Evolutionary conservation across 2,113 vertebrate species (phyloP).

Genomic region (Malurus melanocephalus): DNA sequence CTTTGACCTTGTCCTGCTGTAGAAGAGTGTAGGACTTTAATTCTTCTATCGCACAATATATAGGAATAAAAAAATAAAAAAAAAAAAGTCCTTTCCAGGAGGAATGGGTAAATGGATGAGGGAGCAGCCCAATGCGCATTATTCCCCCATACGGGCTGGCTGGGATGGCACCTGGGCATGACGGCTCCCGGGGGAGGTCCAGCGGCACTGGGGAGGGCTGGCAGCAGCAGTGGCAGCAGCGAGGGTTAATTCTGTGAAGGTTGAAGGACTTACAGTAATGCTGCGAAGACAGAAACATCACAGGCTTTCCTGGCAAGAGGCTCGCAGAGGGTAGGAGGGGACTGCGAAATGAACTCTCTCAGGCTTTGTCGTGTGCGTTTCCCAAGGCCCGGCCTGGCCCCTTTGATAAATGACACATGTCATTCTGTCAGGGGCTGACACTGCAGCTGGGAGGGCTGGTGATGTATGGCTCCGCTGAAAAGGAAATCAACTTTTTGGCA

Average conservation of each 20-base stretch:
- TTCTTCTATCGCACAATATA: not conserved
- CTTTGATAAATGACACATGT: constrained; percentile 99
- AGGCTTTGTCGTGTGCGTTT: constrained; percentile 98
- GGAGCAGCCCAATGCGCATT: not conserved
- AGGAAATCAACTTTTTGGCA: constrained; percentile 99
- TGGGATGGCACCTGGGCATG: not conserved
- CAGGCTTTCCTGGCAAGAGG: constrained; percentile 91
- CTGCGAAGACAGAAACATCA: constrained; percentile 88
- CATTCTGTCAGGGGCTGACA: constrained; percentile 99
- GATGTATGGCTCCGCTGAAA: constrained; percentile 97
- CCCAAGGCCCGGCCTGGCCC: constrained; percentile 98
- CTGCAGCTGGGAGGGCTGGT: constrained; percentile 96
- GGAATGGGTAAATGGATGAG: not conserved
- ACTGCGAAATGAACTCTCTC: constrained; percentile 98
- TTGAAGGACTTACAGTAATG: constrained; percentile 84
- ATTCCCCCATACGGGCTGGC: not conserved
- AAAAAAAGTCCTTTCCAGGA: not conserved
- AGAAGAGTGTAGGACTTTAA: constrained; percentile 20
- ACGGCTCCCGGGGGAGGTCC: not conserved
- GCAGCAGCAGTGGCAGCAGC: not conserved
- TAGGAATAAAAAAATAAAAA: not conserved
- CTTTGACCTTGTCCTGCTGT: constrained; percentile 48
- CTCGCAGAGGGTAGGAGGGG: constrained; percentile 85
- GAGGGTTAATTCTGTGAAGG: constrained; percentile 78
- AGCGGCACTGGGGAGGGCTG: not conserved